Conservation (phyloP, 2,888 invertebrate genomes). For the Rhagophthalmus giganteus region DNA sequence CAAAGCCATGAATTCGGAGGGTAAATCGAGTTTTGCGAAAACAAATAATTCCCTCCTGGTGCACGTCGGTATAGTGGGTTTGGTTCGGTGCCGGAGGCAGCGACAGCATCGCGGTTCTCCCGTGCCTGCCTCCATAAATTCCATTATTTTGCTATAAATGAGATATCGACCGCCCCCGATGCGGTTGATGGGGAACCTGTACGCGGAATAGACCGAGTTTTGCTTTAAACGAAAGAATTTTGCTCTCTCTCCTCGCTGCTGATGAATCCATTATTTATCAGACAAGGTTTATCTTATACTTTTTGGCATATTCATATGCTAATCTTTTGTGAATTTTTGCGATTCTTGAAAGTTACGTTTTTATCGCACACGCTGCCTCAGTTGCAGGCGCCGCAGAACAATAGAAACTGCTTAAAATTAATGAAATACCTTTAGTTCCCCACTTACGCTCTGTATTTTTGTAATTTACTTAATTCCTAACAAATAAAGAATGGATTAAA, state of each 20-base stretch:
- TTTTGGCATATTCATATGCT: neutral
- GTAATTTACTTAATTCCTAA: no score
- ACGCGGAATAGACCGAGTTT: slow-evolving; percentile 7
- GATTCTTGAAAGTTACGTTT: neutral
- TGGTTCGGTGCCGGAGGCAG: slow-evolving; percentile 24
- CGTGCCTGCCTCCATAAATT: slow-evolving; percentile 43
- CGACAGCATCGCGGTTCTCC: slow-evolving; percentile 25
- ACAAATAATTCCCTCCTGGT: slow-evolving; percentile 18
- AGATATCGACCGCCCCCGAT: slow-evolving; percentile 45
- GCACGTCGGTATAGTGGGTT: slow-evolving; percentile 19
- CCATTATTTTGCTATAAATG: slow-evolving; percentile 51
- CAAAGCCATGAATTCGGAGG: slow-evolving; percentile 5
- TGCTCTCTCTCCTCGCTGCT: slow-evolving; percentile 7
- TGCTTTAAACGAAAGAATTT: slow-evolving; percentile 12
- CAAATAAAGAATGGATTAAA: no score
- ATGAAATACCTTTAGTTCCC: no score
- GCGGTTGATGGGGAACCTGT: slow-evolving; percentile 22
- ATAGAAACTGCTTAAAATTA: no score
- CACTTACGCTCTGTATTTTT: no score
- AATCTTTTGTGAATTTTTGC: neutral
- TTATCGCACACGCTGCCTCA: neutral
- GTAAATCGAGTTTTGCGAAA: slow-evolving; percentile 6
- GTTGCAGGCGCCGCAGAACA: no score
- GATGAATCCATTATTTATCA: slow-evolving; percentile 15
- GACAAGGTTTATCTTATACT: neutral